phyloP scores from a whole-genome alignment of 2,797 vertebrate genomes.

The Dermochelys coriacea region DNA sequence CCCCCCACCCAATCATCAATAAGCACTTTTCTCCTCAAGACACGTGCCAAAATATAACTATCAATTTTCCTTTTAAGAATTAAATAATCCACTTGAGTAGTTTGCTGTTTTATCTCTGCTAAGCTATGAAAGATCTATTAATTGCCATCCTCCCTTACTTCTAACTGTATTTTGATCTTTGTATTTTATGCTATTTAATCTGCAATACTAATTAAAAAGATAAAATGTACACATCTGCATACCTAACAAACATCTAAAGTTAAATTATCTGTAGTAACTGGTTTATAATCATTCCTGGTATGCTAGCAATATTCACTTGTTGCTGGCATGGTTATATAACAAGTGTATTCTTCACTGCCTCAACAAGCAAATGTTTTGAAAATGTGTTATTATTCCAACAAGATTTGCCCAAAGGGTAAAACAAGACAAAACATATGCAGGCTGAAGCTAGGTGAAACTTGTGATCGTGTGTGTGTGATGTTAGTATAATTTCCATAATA shows the following conservation, averaged over 20 bases:
- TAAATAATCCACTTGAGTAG: accelerated
- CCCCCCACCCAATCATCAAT: not conserved
- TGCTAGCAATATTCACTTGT: not conserved
- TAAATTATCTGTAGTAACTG: too few relatives aligned
- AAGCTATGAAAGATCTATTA: accelerated
- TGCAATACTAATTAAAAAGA: not conserved
- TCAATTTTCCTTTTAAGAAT: not conserved
- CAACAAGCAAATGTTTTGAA: not conserved
- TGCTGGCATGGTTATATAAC: not conserved
- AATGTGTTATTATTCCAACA: not conserved
- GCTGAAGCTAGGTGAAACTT: not conserved
- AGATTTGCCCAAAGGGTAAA: not conserved
- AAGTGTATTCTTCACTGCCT: not conserved
- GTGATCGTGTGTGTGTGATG: not conserved
- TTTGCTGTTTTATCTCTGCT: not conserved
- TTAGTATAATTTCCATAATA: not conserved
- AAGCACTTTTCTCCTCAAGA: not conserved
- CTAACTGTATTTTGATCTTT: not conserved
- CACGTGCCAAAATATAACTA: accelerated
- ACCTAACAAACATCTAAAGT: not conserved
- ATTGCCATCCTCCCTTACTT: not conserved
- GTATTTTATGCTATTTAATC: not conserved
- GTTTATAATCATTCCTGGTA: not conserved
- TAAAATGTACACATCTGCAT: too few relatives aligned
- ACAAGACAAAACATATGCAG: not conserved